Base-by-base conservation (phyloP, 2,797 vertebrate species). In the Amazona ochrocephala region DNA sequence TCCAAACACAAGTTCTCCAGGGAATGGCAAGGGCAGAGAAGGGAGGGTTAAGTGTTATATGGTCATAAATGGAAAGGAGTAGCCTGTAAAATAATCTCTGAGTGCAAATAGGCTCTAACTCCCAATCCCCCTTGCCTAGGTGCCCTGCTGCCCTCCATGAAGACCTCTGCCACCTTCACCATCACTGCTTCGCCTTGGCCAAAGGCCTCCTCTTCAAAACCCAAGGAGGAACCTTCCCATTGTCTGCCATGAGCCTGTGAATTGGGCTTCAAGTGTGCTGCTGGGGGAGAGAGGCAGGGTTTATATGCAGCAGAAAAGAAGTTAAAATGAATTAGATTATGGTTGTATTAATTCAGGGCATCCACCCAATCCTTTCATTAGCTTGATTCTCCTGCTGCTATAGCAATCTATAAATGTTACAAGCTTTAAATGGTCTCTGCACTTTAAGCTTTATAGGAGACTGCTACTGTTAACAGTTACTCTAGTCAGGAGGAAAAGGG, bases 311-410 rank as follows among this genome's bases (percentile, higher is more conserved):
- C 53, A 92, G 70, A 84, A 88, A 79, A 94, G 53, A 91, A 89
- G 78, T 90, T 83, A 90, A 93, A 96, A 96, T 93, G 88, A 95
- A 95, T 96, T 94, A 95, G 92, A 93, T 96, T 95, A 95, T 34
- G 47, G 78, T 27, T 30, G 1, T 95, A 96, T 95, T 96, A 96
- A 96, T 93, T 94, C 93, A 94, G 95, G 93, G 95, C 94, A 96
- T 19, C 82, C 68, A 79, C 94, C 96, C 93, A 97, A 96, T 93
- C 92, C 96, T 92, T 95, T 96, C 96, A 97, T 96, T 95, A 96
- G 88, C 90, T 92, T 92, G 90, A 96, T 93, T 97, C 92, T 95
- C 70, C 75, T 80, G 84, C 94, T 89, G 62, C 90, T 54, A 72
- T 48, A 89, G 91, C 87, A 87, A 96, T 93, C 90, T 90, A 93